These are phyloP conservation scores for Helicoverpa assulta DNA, from an alignment of 2,888 invertebrate species.

Conservation along the genomic window DNA sequence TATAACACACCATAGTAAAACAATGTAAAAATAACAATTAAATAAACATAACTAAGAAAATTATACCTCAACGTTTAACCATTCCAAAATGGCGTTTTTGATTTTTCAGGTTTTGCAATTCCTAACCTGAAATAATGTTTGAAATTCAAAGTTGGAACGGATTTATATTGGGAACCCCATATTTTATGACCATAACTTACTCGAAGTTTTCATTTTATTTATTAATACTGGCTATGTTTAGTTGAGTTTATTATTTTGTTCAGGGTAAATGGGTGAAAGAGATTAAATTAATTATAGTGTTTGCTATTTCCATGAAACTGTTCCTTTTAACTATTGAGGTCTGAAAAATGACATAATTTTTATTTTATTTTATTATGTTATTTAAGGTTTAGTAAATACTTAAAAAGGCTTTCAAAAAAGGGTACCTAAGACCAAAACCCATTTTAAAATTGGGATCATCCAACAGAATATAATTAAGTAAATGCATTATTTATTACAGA, in stretches of 20 bases:
- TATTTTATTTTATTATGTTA: too few species aligned
- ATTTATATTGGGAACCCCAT: slow-evolving; percentile 25
- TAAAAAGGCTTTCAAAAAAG: neutral
- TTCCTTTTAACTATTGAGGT: too few species aligned
- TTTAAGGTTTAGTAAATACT: too few species aligned
- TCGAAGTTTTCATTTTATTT: slow-evolving; percentile 30
- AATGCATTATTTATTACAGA: slow-evolving; percentile 37
- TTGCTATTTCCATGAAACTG: too few species aligned
- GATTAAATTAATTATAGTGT: too few species aligned
- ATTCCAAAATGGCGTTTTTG: neutral
- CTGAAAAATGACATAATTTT: too few species aligned
- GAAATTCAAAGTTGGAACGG: slow-evolving; percentile 41
- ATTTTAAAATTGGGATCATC: neutral
- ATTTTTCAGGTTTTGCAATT: too few species aligned
- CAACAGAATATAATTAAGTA: slow-evolving; percentile 3
- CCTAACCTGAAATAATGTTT: slow-evolving; percentile 17
- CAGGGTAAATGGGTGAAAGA: neutral
- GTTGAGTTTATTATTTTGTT: slow-evolving; percentile 15
- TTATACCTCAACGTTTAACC: neutral
- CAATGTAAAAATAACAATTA: too few species aligned
- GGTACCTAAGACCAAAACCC: neutral
- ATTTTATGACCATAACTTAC: slow-evolving; percentile 35
- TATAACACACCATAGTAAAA: too few species aligned
- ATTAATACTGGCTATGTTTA: slow-evolving; percentile 33
- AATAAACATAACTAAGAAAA: neutral